Evolutionary conservation across 2,888 invertebrate genomes (phyloP).

Genomic region (Electrophaes corylata): DNA sequence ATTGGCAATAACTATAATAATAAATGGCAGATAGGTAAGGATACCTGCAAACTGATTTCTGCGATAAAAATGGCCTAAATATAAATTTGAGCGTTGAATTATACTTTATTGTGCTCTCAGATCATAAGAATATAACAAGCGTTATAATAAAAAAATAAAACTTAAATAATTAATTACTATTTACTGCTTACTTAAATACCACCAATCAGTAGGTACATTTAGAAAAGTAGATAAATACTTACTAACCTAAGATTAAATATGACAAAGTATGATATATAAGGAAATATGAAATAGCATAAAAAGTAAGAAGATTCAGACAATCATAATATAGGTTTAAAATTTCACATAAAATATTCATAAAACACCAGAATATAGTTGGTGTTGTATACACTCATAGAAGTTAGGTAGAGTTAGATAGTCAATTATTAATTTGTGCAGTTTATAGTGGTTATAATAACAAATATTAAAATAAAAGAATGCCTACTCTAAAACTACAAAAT

Average conservation of each 20-base stretch:
- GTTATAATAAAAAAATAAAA: not conserved
- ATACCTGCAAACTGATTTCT: too few relatives aligned
- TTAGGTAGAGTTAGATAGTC: too few relatives aligned
- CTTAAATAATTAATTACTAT: not conserved
- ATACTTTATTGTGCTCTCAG: constrained; percentile 29
- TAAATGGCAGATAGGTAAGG: too few relatives aligned
- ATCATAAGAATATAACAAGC: constrained; percentile 19
- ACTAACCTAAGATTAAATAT: not conserved
- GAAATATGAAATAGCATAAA: not conserved
- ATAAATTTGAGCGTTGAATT: constrained; percentile 18
- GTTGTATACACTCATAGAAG: constrained; percentile 4
- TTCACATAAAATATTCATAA: constrained; percentile 8
- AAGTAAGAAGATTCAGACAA: not conserved
- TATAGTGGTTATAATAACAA: constrained; percentile 7
- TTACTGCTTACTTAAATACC: not conserved
- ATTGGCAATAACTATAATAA: too few relatives aligned
- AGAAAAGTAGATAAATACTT: not conserved
- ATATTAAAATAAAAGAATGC: not conserved
- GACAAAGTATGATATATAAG: not conserved
- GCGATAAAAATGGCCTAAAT: not conserved
- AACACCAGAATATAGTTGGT: constrained; percentile 9
- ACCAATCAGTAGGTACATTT: not conserved
- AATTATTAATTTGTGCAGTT: not conserved
- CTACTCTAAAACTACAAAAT: constrained; percentile 8
- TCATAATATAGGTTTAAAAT: too few relatives aligned